Base-by-base conservation (phyloP, 1,140 invertebrate species). In the Belonocnema kinseyi region DNA sequence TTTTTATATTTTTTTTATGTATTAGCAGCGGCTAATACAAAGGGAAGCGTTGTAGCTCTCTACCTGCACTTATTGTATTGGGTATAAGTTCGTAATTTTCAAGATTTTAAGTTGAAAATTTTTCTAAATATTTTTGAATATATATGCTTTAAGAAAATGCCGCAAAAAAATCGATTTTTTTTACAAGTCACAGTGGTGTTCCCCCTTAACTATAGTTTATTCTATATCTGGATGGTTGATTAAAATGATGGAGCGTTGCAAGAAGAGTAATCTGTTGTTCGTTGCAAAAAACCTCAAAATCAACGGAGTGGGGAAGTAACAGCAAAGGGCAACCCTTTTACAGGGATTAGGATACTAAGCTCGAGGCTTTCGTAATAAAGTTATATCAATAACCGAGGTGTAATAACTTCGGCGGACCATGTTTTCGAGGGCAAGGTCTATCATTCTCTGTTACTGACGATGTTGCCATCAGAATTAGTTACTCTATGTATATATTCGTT, bases 341-440 rank as follows among this genome's bases (percentile, higher is more conserved):
- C 61, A 46, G 40, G 61, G 33, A 33, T 3, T 40, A 8, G 26
- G 40, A 40, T 66, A 66, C 46, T 66, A 40, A 66, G 33, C 61
- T 66, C 5, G 26, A 14, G 16, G 61, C 61, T 66, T 40, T 66
- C 40, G 61, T 66, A 66, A 66, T 66, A 33, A 46, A 66, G 61
- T 66, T 66, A 66, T 66, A 33, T 66, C 61, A 66, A 66, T 66
- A 66, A 66, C 46, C 40, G 26, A 66, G 61, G 61, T 66, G 61
- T 66, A 66, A 66, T 66, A 66, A 66, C 61, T 66, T 66, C 14
- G 61, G 61, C 46, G 26, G 46, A 66, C 61, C 26, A 66, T 14
- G 61, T 16, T 66, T 66, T 66, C 26, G n/a, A 66, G 33, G 14
- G 14, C 21, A 66, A 46, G 61, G 33, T 14, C 14, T 46, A 21